Base-by-base conservation (phyloP, 1,140 invertebrate species). In the Gryllus bimaculatus region DNA sequence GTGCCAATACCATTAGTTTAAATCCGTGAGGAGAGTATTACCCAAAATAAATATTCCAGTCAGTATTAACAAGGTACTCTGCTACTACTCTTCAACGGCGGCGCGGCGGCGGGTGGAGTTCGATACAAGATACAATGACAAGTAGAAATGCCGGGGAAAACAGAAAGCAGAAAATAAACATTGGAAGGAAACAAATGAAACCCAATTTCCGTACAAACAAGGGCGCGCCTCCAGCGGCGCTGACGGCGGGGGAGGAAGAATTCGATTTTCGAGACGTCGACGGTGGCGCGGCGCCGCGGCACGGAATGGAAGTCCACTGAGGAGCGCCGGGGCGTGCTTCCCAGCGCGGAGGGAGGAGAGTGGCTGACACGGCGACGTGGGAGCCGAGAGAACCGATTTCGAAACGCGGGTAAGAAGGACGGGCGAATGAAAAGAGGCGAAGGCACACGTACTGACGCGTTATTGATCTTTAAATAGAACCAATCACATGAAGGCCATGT, bases 121-220 rank as follows among this genome's bases (percentile, higher is more conserved):
- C 54, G 54, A 66, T 66, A 66, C 54, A 66, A 66, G 54, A 66
- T 18, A 18, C 54, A 66, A 66, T 18, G 10, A 39, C 18, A 18
- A 13, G 54, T 13, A 18, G 54, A 66, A 66, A 66, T 66, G 54
- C 54, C 54, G 18, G 54, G 7, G 54, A 66, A 66, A 13, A 66
- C 54, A 18, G 54, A 66, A 66, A 13, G 54, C 54, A 66, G 54
- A 66, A 66, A 66, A 66, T 66, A 66, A 66, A 66, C 54, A 66
- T 18, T 66, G 54, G 54, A 66, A 66, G 54, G 54, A 66, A 66
- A 66, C 54, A 66, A 66, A 66, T 66, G 54, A 66, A 66, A 66
- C 54, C 54, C 54, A 66, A 66, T 66, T 66, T 66, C 54, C 54
- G 54, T 66, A 66, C 54, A 66, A 66, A 66, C 54, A 66, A 18